Evolutionary conservation across 2,888 invertebrate genomes (phyloP), one percentile per base, ranked within the genome.

Genomic region (Tubulanus polymorphus): DNA sequence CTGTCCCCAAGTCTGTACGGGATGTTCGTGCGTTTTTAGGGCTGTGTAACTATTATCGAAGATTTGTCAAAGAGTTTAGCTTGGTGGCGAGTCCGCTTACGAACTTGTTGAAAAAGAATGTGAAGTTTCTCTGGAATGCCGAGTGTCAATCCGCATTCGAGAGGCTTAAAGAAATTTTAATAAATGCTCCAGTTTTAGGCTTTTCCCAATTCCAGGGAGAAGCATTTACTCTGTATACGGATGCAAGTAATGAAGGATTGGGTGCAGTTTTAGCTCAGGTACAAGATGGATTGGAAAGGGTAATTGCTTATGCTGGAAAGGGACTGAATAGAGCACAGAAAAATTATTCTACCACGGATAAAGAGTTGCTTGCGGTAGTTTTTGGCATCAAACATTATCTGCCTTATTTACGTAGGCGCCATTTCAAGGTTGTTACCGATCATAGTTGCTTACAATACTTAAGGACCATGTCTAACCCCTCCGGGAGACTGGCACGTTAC

Each of bases 21-120:
- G 46, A 52, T 5, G 29, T 56, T 26, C 5, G 52, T 10, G 28
- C 48, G 12, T 48, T 50, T 26, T 28, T 57, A 18, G 55, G 48
- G 12, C 48, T 56, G n/a, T 25, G 32, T 15, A 29, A 20, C 10
- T 56, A 53, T 41, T 56, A 56, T n/a, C 18, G 56, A 10, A 23
- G 56, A n/a, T 56, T 30, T 51, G 48, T 53, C n/a, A 32, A 47
- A n/a, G 23, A 25, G 10, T 56, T 46, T 25, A 46, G 53, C 6
- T 26, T 48, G 29, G 29, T 52, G 20, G 46, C 55, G n/a, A 29
- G 30, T 6, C 55, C 51, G 3, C 26, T 55, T 5, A 15, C 45
- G 18, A 8, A 30, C 20, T 18, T 55, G 8, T 28, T 51, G 5
- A 46, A 55, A 23, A 41, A 41, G 23, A 15, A 15, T 41, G 41